These are phyloP conservation scores for Leucopsar rothschildi DNA, from an alignment of 2,113 vertebrate species.

Conservation along the genomic window DNA sequence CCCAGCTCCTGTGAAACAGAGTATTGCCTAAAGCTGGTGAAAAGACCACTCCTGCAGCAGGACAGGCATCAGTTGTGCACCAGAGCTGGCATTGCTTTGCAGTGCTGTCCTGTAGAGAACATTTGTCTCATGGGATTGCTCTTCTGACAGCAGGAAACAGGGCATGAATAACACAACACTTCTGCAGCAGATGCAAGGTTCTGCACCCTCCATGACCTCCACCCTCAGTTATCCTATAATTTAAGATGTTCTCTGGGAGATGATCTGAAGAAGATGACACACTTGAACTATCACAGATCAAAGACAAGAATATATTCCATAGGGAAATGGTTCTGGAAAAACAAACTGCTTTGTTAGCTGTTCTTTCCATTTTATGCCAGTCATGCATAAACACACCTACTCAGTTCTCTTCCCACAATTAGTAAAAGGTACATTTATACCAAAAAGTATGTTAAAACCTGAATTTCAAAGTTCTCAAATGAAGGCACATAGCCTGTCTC, in stretches of 20 bases:
- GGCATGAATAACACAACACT: not conserved
- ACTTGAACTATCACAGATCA: not conserved
- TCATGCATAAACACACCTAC: not conserved
- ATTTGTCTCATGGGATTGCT: not conserved
- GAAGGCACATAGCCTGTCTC: not conserved
- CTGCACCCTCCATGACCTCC: not conserved
- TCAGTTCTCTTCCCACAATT: not conserved
- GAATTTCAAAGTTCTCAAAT: not conserved
- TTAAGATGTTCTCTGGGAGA: not conserved
- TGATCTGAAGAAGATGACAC: not conserved
- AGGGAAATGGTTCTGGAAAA: not conserved
- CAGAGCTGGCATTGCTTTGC: not conserved
- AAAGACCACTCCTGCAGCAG: not conserved
- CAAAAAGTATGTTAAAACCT: not conserved
- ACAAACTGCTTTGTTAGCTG: not conserved
- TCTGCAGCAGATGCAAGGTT: not conserved
- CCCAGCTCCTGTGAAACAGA: not conserved
- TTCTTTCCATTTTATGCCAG: not conserved
- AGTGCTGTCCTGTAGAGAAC: not conserved
- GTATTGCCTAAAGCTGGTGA: not conserved
- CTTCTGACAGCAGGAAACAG: not conserved
- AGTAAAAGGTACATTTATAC: not conserved
- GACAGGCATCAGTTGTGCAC: not conserved
- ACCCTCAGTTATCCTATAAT: not conserved
- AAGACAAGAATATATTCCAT: not conserved